Percentiles rank a stretch among this genome's conserved stretches.
Conservation (phyloP, 2,113 vertebrate species). For the Mohoua ochrocephala region DNA sequence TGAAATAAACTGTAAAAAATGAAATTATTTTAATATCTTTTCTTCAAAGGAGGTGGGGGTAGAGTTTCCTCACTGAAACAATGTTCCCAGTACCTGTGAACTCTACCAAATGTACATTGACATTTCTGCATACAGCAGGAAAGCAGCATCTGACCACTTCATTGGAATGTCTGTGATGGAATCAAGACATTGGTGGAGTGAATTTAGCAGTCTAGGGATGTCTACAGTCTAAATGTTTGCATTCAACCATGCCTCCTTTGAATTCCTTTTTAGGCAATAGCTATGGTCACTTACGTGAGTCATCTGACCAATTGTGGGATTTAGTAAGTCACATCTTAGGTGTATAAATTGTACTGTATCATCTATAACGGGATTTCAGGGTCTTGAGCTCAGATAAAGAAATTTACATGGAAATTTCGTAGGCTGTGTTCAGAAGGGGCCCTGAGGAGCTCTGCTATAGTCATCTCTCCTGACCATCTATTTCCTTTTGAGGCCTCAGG, state of each 20-base stretch:
- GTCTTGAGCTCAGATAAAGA: background rate
- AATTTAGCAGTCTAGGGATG: background rate
- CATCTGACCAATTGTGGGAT: background rate
- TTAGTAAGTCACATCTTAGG: background rate
- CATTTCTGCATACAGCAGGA: background rate
- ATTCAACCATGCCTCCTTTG: background rate
- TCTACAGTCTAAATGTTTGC: background rate
- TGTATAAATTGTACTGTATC: background rate
- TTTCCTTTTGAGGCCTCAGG: background rate
- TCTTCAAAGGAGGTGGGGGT: background rate
- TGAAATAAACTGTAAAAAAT: background rate
- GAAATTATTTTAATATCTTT: background rate
- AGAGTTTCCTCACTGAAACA: background rate
- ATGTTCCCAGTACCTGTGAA: background rate
- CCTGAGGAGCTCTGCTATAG: background rate
- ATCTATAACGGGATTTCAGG: background rate
- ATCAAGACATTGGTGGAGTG: background rate
- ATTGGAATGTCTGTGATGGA: background rate
- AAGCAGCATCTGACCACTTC: background rate
- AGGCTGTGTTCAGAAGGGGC: accelerated
- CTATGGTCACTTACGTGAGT: background rate
- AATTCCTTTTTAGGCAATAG: background rate
- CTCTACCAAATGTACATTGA: background rate
- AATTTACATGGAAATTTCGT: background rate
- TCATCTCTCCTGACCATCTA: background rate